These are phyloP conservation scores for Heliangelus exortis DNA, from an alignment of 2,797 vertebrate genomes.

Conservation along the genomic window DNA sequence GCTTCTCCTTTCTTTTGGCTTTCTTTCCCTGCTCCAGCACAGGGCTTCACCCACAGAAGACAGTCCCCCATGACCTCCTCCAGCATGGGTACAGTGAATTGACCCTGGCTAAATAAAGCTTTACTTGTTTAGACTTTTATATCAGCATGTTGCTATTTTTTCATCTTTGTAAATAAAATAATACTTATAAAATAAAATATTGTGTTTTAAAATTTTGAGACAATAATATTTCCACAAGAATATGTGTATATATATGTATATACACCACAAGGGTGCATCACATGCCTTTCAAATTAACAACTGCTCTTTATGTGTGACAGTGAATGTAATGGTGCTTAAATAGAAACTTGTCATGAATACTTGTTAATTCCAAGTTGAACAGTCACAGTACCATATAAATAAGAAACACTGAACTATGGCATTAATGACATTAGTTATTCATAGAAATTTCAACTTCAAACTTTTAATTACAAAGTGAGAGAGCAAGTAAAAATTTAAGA, in stretches of 20 bases:
- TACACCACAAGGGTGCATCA: background rate
- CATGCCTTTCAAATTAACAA: background rate
- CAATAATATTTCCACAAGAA: background rate
- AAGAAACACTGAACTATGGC: conserved; percentile 7
- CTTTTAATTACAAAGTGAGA: conserved; percentile 70
- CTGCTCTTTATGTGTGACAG: background rate
- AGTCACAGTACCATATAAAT: background rate
- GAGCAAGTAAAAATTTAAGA: conserved; percentile 77
- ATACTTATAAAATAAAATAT: background rate
- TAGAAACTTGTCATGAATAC: background rate
- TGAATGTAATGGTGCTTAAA: background rate
- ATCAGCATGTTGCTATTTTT: background rate
- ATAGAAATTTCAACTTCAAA: conserved; percentile 42
- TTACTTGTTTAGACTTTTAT: background rate
- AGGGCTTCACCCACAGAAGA: background rate
- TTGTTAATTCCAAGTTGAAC: background rate
- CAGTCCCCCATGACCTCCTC: background rate
- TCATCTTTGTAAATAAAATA: background rate
- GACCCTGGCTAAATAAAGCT: background rate
- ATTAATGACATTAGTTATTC: conserved; percentile 9
- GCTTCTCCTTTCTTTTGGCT: background rate
- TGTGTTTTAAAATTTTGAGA: background rate
- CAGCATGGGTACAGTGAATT: accelerated
- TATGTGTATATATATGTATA: background rate
- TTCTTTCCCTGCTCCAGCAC: background rate